Percentiles rank a stretch among this genome's conserved stretches.
These are phyloP conservation scores for Anthopleura xanthogrammica DNA, from an alignment of 92 coral and sea anemone genomes.

Conservation along the genomic window DNA sequence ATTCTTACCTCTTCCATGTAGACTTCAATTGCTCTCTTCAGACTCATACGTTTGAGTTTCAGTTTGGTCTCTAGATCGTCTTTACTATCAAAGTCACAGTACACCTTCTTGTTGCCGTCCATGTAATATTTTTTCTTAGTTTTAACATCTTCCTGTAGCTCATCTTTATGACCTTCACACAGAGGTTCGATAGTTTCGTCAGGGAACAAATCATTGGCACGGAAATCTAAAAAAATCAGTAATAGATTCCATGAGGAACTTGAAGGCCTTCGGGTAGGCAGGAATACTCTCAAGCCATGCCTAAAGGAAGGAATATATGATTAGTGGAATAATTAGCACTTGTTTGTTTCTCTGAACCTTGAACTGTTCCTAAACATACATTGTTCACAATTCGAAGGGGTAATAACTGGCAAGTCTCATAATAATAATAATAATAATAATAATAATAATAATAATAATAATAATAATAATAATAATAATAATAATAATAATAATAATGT, in stretches of 20 bases:
- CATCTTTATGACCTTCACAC: constrained; percentile 39
- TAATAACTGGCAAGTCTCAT: neutral
- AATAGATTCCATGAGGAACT: constrained; percentile 47
- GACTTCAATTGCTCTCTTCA: constrained; percentile 51
- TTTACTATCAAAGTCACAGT: constrained; percentile 39
- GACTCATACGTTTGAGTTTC: constrained; percentile 38
- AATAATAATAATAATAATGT: too few relatives aligned
- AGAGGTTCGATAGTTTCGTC: constrained; percentile 32
- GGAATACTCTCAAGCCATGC: constrained; percentile 51
- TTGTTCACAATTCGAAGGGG: too few relatives aligned
- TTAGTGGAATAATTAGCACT: too few relatives aligned
- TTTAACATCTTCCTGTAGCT: constrained; percentile 16
- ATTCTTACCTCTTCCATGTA: constrained; percentile 49
- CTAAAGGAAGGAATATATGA: too few relatives aligned
- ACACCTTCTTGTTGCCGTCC: neutral
- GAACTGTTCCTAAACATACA: too few relatives aligned
- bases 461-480: too few relatives aligned
- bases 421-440: too few relatives aligned
- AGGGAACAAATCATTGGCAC: constrained; percentile 37
- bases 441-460: too few relatives aligned
- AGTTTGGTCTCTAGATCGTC: constrained; percentile 32
- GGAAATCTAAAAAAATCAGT: constrained; percentile 50
- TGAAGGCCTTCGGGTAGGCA: constrained; percentile 57
- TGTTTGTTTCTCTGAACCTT: too few relatives aligned
- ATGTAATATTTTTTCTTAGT: constrained; percentile 11